Evolutionary conservation across 2,113 vertebrate genomes (phyloP).

Genomic region (Aspiorhynchus laticeps): DNA sequence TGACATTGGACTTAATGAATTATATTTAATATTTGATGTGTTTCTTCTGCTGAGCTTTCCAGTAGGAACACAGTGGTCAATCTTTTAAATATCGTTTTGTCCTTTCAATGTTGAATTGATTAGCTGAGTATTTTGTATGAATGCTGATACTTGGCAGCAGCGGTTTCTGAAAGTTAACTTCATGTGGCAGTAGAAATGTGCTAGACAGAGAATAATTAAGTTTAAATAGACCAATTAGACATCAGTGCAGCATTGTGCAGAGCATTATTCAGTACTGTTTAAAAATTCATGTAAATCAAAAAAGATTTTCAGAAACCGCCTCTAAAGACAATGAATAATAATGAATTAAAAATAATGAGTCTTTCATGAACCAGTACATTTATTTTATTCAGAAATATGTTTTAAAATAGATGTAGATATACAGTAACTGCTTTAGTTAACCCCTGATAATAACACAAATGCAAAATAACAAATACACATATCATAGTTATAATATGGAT

Average conservation of each 20-base stretch:
- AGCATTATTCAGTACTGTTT: not conserved
- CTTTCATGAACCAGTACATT: not conserved
- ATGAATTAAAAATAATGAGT: not conserved
- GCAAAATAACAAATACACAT: conserved; percentile 9
- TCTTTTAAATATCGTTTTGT: not conserved
- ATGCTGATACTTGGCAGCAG: not conserved
- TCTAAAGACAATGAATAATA: not conserved
- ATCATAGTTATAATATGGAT: not conserved
- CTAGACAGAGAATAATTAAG: not conserved
- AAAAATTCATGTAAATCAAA: not conserved
- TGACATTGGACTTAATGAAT: not conserved
- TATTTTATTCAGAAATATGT: conserved; percentile 25
- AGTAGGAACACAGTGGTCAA: not conserved
- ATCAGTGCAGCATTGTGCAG: not conserved
- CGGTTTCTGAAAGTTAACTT: not conserved
- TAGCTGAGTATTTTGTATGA: not conserved
- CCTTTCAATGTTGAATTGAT: not conserved
- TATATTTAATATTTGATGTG: not conserved
- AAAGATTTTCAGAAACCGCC: not conserved
- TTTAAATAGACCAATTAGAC: not conserved
- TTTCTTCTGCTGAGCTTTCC: conserved; percentile 1
- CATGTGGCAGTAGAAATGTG: not conserved
- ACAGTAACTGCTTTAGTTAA: not conserved
- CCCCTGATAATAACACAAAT: not conserved
- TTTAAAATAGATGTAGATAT: not conserved